Evolutionary conservation across 2,888 invertebrate genomes (phyloP).

Genomic region (Temnothorax unifasciatus): DNA sequence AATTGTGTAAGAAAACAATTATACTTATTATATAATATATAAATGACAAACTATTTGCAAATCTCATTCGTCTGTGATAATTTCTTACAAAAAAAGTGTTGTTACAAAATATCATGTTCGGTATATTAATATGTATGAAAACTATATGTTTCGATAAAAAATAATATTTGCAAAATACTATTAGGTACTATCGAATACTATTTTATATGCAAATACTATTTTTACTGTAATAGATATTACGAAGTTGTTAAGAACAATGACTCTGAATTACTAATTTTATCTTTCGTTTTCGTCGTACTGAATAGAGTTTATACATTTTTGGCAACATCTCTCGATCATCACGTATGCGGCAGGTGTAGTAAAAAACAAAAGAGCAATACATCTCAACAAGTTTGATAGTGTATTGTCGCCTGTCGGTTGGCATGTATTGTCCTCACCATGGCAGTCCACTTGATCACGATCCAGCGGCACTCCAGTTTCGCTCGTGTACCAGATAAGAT

Average conservation of each 20-base stretch:
- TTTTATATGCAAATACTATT: background rate
- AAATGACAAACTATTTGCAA: background rate
- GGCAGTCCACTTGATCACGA: conserved; percentile 86
- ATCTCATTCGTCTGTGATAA: background rate
- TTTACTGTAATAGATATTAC: background rate
- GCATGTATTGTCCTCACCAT: conserved; percentile 85
- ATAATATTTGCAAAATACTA: background rate
- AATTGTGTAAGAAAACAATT: background rate
- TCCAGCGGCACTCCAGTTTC: conserved; percentile 83
- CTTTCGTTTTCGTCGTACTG: background rate
- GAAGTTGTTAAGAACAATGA: background rate
- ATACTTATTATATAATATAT: background rate
- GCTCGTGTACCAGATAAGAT: conserved; percentile 84
- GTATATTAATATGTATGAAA: background rate
- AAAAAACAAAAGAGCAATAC: conserved; percentile 85
- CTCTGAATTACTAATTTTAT: background rate
- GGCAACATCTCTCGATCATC: background rate
- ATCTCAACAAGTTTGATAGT: conserved; percentile 82
- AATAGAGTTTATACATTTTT: background rate
- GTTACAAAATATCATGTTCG: background rate
- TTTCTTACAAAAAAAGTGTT: background rate
- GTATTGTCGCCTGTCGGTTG: conserved; percentile 83
- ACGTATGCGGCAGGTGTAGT: conserved; percentile 73
- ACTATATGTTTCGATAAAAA: background rate
- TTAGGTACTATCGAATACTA: no score